Base-by-base conservation (phyloP, 1,140 invertebrate genomes). In the Agraylea sexmaculata region DNA sequence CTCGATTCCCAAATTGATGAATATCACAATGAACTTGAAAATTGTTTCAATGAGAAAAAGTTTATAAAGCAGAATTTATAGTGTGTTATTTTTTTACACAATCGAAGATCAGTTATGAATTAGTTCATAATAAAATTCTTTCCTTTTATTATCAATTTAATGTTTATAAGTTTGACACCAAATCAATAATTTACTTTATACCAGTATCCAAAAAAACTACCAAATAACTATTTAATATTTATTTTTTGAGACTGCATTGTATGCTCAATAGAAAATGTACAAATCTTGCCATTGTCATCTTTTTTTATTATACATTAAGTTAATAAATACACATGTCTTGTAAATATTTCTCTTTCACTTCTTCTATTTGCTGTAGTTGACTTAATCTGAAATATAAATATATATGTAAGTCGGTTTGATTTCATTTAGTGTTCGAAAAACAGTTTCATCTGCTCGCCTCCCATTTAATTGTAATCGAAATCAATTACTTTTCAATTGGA, bases 31-130 rank as follows among this genome's bases (percentile, higher is more conserved):
- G 65, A 68, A 49, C 49, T 68, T 4, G 65, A 68, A 42, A 68
- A 68, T 25, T 66, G 65, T 51, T 66, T 66, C 21, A 68, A 68
- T 48, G 65, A 68, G 47, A 59, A 54, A 23, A 68, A 68, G 39
- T 61, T 63, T 40, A 53, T 68, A n/a, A 55, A 63, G 29, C 65
- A 65, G 43, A 61, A 64, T 46, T 59, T 62, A 56, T 62, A 25
- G 23, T 25, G 6, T 25, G 6, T 25, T 25, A n/a, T n/a, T 7
- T 7, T 25, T 25, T 25, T 25, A n/a, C n/a, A n/a, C n/a, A n/a
- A n/a, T n/a, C n/a, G n/a, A 30, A 30, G 5, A 30, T 30, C n/a
- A 8, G 23, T 7, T 27, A 8, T 8, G 7, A 7, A 8, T 27
- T 7, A 7, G n/a, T 27, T 8, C 23, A 27, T 27, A n/a, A 27